phyloP scores from a whole-genome alignment of 2,888 invertebrate genomes.

The Punctoribates punctum region DNA sequence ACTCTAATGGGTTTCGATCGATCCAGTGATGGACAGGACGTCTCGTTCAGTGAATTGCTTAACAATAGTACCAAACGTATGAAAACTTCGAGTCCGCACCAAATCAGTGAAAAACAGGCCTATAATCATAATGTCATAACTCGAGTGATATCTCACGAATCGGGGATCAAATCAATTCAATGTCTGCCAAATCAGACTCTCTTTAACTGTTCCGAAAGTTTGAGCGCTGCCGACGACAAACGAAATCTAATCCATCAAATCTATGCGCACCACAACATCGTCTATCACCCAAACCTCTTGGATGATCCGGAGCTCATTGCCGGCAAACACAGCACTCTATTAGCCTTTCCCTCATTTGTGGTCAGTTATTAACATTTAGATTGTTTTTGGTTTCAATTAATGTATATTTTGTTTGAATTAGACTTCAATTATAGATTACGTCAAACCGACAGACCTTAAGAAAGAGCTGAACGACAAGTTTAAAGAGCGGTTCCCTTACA shows the following conservation, averaged over 20 bases:
- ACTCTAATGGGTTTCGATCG: constrained; percentile 69
- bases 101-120: constrained; percentile 23
- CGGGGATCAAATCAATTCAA: constrained; percentile 21
- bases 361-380: constrained; percentile 50
- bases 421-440: constrained; percentile 65
- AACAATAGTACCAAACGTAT: constrained; percentile 54
- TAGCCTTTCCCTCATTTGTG: constrained; percentile 57
- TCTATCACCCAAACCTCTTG: constrained; percentile 62
- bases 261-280: constrained; percentile 2
- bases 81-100: constrained; percentile 10
- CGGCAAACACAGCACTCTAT: constrained; percentile 57
- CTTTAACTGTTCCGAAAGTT: neutral
- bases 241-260: constrained; percentile 10
- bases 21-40: constrained; percentile 72
- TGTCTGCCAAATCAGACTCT: neutral
- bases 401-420: constrained; percentile 52
- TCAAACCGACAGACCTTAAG: constrained; percentile 89
- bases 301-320: constrained; percentile 72
- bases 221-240: neutral
- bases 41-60: constrained; percentile 80
- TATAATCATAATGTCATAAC: constrained; percentile 34
- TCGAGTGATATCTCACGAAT: constrained; percentile 15
- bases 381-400: neutral
- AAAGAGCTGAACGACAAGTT: constrained; percentile 97
- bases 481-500: constrained; percentile 85